Conservation (phyloP, 64 coral and sea anemone species). For the Montipora capricornis region DNA sequence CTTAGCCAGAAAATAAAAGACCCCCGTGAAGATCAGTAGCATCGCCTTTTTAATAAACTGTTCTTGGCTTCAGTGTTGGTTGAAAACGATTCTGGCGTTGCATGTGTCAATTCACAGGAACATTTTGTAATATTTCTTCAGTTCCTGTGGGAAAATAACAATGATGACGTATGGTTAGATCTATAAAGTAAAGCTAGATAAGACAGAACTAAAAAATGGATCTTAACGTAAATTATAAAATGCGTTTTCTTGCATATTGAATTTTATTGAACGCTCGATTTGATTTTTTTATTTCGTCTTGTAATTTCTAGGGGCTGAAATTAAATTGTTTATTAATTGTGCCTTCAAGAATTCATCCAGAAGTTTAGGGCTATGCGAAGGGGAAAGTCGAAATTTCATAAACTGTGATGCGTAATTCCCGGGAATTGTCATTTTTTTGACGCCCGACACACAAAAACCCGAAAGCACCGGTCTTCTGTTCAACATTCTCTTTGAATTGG, state of each 20-base stretch:
- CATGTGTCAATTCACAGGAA: conserved; percentile 20
- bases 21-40: neutral
- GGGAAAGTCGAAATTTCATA: neutral
- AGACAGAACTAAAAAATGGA: conserved; percentile 21
- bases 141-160: conserved; percentile 55
- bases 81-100: neutral
- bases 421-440: neutral
- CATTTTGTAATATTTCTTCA: conserved; percentile 30
- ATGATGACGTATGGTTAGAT: conserved; percentile 33
- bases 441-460: neutral
- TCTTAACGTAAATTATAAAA: neutral
- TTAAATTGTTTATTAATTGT: conserved; percentile 10
- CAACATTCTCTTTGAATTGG: no score
- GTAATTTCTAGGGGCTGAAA: neutral
- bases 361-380: neutral
- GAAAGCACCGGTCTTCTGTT: no score
- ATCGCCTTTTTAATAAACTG: neutral
- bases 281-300: neutral
- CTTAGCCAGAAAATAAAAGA: no score
- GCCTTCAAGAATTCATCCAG: conserved; percentile 2
- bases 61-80: neutral
- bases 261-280: neutral
- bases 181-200: conserved; percentile 9
- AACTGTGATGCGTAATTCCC: neutral
- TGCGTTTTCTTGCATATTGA: neutral